Evolutionary conservation across 2,113 vertebrate genomes (phyloP), one percentile per base, ranked within the genome.

Genomic region (Petroica traversi): DNA sequence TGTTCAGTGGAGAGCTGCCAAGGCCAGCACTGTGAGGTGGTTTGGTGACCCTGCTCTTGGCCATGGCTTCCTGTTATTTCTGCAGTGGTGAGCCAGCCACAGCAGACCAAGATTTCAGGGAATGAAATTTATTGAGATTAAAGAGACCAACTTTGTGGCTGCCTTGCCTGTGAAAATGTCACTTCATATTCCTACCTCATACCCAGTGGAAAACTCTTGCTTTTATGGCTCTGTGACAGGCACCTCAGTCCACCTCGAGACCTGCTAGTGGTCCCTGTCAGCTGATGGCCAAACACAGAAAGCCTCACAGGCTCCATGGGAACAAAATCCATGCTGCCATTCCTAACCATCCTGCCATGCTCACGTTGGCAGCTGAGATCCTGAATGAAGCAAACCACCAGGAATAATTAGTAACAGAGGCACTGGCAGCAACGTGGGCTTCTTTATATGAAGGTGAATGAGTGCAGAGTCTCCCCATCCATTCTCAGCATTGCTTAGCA

Each of bases 11-110:
- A 13, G 34, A 0, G 0, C 33, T 54, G 66, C 31, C 0, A 0
- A 73, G 62, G 31, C 19, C 0, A 0, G 28, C 0, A 0, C 4
- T 45, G 49, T 48, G 61, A 67, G 16, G 38, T 3, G 2, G 13
- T 63, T 77, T 90, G 59, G 75, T 38, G 73, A 61, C 22, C 15
- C 12, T 1, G 2, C 6, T 46, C 59, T 48, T 5, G 6, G 74
- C 57, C 25, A 41, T 29, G 18, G 40, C 58, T 75, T 69, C 48
- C 57, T 79, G 34, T 48, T 73, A 5, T 46, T 91, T 87, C 28
- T 76, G 41, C 38, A 54, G 41, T 36, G 41, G 31, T 45, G 46
- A 92, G 46, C 45, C 59, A 45, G 9, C 19, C 43, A 36, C 54
- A 57, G 59, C 22, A 49, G 49, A 45, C 16, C 23, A 52, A 2